Evolutionary conservation across 2,888 invertebrate species (phyloP), one percentile per base, ranked within the genome.

Genomic region (Choristoneura rosaceana): DNA sequence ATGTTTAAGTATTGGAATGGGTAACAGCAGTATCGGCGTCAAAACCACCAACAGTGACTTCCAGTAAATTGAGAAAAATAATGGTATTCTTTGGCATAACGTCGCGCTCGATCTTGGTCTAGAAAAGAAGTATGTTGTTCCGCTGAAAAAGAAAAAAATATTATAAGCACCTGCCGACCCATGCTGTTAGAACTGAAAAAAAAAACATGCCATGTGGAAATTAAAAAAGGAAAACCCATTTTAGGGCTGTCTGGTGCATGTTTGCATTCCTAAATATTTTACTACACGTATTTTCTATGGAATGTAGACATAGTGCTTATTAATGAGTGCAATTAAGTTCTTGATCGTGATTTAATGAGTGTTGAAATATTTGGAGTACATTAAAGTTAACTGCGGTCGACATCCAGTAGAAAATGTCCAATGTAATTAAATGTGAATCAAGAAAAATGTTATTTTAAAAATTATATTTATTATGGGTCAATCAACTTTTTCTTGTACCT

Each of bases 1-100:
- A 74, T 95, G 89, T 79, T 96, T 94, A 12, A 95, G 60, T 7
- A 96, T 86, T 74, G 97, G 95, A 74, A 97, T 92, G 0, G 97
- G 97, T 73, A 97, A 88, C 38, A 97, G 90, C 12, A 96, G 70
- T 4, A 97, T 77, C 0, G 97, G 97, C 80, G 96, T 96, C 38
- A 96, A 70, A 38, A 97, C 92, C 43, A 97, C 95, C 70, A 97
- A 93, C 0, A 97, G 80, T 2, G 97, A 95, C 83, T 96, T 96
- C 97, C 97, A 97, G 84, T 97, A 97, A 75, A 96, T 94, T 47
- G 92, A 86, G 5, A 96, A 79, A 82, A 96, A 96, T 50, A 94
- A 78, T 8, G 81, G 82, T 45, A 93, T 74, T 75, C 94, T 81
- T 75, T 92, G 92, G 70, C 87, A 77, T 76, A 90, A 25, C 41